phyloP scores from a whole-genome alignment of 2,113 vertebrate genomes.

The Nipponia nippon region DNA sequence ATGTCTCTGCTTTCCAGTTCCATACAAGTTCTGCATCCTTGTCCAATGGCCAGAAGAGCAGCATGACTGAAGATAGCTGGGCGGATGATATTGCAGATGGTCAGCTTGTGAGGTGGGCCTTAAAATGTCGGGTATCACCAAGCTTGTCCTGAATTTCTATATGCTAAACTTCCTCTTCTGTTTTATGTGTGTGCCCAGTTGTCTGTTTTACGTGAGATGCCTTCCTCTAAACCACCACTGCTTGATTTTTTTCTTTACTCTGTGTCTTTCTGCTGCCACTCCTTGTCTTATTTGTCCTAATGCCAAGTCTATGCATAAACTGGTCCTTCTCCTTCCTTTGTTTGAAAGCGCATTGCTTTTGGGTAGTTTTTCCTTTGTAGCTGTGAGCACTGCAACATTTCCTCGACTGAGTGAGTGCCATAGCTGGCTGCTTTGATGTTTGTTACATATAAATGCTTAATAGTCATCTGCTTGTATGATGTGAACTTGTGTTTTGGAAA shows the following conservation, averaged over 20 bases:
- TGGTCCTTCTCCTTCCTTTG: background rate
- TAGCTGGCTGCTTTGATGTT: background rate
- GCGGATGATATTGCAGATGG: background rate
- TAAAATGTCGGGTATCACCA: background rate
- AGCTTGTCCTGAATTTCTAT: background rate
- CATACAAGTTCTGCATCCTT: background rate
- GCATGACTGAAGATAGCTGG: background rate
- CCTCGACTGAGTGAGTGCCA: background rate
- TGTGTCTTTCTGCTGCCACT: background rate
- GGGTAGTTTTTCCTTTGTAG: background rate
- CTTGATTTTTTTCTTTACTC: background rate
- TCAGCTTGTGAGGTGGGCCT: slow-evolving; percentile 34
- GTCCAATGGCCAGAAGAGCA: background rate
- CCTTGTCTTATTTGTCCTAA: background rate
- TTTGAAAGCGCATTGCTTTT: background rate
- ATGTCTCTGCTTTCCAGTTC: background rate
- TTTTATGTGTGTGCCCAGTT: background rate
- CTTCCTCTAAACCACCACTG: background rate
- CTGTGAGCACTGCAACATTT: background rate
- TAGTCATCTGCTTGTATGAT: background rate
- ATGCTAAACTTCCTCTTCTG: background rate
- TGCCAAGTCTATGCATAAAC: background rate
- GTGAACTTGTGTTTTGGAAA: background rate
- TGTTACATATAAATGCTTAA: background rate
- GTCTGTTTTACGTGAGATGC: background rate